Evolutionary conservation across 2,113 vertebrate genomes (phyloP), one percentile per base, ranked within the genome.

Genomic region (Uropsilus gracilis): DNA sequence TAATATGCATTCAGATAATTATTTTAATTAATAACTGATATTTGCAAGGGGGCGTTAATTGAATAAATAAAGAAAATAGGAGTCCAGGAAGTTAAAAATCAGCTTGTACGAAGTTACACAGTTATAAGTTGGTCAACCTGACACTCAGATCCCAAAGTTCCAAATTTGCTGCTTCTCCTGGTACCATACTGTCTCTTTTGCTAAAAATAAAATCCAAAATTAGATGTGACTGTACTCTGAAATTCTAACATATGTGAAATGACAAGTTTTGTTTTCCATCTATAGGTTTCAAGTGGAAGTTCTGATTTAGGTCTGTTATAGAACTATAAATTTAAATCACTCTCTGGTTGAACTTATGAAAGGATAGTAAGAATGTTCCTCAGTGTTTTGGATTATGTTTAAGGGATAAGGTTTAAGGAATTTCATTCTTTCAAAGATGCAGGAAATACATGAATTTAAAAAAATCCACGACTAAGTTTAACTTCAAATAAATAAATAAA

Each of bases 321-420:
- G 44, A 96, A 75, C 82, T 96, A 61, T 61, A 82, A 22, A 55
- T 71, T 71, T 59, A 76, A 24, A 46, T 71, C 69, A 20, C 37
- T 95, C 50, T 28, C 72, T 46, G 16, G 73, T 13, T 34, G n/a
- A 83, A 14, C 55, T 95, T 91, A 44, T 84, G 39, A 80, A 92
- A 86, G 59, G 90, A 81, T 88, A 91, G 37, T 12, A 53, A 86
- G 28, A 44, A 0, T 1, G 69, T 64, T 82, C 80, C 6, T 91
- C 34, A 78, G 1, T 32, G 68, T 66, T 95, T 87, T 92, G 81
- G 14, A 13, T 72, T 90, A 28, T 66, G 6, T 46, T 92, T 96
- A 46, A 18, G 61, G 86, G 59, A 57, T 42, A 89, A 13, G 14
- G 13, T 55, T 53, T 42, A 89, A 13, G 14, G 13, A 1, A 4